phyloP scores from a whole-genome alignment of 2,113 vertebrate species.

The Andinoacara biseriatus region DNA sequence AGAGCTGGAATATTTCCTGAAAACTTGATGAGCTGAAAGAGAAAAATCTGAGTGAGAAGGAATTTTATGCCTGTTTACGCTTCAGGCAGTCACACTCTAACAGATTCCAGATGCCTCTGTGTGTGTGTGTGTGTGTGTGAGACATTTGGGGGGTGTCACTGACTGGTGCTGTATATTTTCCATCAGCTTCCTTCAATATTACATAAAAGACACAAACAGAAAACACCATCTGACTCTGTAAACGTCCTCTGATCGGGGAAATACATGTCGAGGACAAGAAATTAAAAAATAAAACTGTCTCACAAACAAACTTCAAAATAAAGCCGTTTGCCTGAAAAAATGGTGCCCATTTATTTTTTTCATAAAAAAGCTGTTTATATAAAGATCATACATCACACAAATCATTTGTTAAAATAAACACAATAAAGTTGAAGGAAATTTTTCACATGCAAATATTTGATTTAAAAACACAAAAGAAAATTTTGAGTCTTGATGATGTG shows the following conservation, averaged over 20 bases:
- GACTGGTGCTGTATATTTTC: too few species aligned
- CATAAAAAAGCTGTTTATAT: neutral
- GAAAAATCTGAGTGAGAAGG: neutral
- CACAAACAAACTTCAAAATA: too few species aligned
- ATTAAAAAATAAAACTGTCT: too few species aligned
- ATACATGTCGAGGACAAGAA: too few species aligned
- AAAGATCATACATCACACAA: neutral
- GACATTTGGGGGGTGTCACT: too few species aligned
- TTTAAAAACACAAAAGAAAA: neutral
- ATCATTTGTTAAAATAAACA: neutral
- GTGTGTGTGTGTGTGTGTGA: too few species aligned
- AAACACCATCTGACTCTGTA: too few species aligned
- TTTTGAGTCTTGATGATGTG: neutral
- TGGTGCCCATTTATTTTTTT: neutral
- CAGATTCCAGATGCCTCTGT: neutral
- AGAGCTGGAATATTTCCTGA: neutral
- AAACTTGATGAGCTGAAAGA: neutral
- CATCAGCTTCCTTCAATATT: too few species aligned
- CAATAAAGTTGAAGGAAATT: neutral
- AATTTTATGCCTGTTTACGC: neutral
- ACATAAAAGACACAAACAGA: too few species aligned
- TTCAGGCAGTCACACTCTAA: fast-evolving
- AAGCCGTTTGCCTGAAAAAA: too few species aligned
- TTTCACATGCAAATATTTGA: neutral
- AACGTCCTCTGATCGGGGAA: too few species aligned